These are phyloP conservation scores for Zaprionus capensis DNA, from an alignment of 1,140 invertebrate species.

Conservation along the genomic window DNA sequence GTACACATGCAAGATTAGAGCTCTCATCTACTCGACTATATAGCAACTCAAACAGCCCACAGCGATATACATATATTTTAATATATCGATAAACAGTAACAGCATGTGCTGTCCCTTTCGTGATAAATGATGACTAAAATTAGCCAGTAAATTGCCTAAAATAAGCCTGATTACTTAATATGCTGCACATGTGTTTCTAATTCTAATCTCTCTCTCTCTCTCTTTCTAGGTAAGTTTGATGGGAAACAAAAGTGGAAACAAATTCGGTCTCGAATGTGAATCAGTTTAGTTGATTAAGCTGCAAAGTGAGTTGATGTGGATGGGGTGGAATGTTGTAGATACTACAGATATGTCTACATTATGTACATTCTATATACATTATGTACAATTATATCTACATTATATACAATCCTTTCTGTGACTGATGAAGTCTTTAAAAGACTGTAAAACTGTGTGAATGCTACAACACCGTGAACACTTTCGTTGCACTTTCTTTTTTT, in stretches of 20 bases:
- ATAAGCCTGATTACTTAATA: neutral
- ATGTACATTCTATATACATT: neutral
- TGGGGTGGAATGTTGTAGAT: neutral
- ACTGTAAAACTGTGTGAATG: no score
- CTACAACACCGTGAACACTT: no score
- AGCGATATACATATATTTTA: neutral
- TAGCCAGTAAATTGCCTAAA: slow-evolving; percentile 1
- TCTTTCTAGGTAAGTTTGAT: slow-evolving; percentile 62
- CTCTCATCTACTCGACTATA: no score
- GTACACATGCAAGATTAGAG: no score
- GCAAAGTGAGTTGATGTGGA: neutral
- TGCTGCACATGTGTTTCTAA: slow-evolving; percentile 12
- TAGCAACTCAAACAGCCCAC: no score
- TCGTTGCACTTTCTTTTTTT: no score
- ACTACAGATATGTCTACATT: no score
- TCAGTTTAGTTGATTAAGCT: neutral
- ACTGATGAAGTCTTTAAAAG: no score
- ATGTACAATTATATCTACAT: no score
- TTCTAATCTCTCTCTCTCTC: slow-evolving; percentile 14
- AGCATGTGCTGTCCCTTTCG: neutral
- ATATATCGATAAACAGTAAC: neutral
- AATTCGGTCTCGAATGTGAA: neutral
- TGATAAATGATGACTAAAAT: neutral
- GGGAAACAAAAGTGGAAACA: neutral
- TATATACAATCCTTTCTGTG: no score